phyloP scores from a whole-genome alignment of 2,797 vertebrate genomes.

The Periparus ater region DNA sequence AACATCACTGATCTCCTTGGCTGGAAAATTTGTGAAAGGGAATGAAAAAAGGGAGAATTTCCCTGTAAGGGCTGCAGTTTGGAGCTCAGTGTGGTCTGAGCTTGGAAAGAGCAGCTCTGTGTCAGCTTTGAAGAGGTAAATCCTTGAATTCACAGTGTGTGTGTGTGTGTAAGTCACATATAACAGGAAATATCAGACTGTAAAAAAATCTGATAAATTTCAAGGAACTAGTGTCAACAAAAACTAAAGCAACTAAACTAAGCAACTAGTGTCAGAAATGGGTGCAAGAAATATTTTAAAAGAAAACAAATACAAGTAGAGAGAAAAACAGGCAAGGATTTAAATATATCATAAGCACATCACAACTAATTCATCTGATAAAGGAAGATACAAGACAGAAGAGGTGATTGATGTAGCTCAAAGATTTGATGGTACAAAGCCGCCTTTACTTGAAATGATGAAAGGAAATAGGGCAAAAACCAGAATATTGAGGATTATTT shows the following conservation, averaged over 20 bases:
- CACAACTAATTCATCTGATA: constrained; percentile 24
- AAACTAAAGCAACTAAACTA: background rate
- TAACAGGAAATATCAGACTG: background rate
- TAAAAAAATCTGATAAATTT: background rate
- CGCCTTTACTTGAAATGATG: constrained; percentile 3
- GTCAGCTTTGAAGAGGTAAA: background rate
- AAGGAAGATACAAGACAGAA: constrained; percentile 7
- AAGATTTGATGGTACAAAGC: constrained; percentile 50
- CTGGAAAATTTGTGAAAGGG: background rate
- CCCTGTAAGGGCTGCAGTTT: background rate
- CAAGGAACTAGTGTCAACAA: background rate
- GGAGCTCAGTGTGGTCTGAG: background rate
- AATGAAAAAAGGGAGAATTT: background rate
- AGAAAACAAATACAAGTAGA: constrained; percentile 22
- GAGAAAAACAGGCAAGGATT: constrained; percentile 13
- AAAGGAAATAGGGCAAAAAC: constrained; percentile 41
- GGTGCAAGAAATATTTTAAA: background rate
- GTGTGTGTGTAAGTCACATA: background rate
- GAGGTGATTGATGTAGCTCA: constrained; percentile 49
- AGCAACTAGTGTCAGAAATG: background rate
- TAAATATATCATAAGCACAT: constrained; percentile 49
- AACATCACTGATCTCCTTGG: background rate
- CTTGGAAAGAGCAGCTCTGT: background rate
- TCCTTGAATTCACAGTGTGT: background rate
- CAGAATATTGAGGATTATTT: constrained; percentile 41